Evolutionary conservation across 2,113 vertebrate species (phyloP).

Genomic region (Crotalus tigris): DNA sequence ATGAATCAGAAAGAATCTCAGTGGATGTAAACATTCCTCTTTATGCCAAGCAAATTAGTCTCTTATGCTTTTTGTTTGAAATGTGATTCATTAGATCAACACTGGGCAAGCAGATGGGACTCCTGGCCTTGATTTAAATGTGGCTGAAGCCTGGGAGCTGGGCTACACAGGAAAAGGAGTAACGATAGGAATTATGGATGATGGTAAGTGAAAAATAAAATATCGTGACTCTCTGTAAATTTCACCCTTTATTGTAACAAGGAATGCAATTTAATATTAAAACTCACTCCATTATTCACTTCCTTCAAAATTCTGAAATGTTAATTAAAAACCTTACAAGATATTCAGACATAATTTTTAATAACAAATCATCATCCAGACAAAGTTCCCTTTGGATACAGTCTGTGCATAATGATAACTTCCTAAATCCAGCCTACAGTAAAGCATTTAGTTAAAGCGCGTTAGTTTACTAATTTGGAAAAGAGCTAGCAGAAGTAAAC

Average conservation of each 20-base stretch:
- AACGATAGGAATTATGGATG: conserved; percentile 98
- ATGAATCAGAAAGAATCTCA: conserved; percentile 9
- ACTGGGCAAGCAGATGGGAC: conserved; percentile 98
- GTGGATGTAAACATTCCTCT: conserved; percentile 10
- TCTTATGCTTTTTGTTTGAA: conserved; percentile 35
- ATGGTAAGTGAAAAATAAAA: conserved; percentile 77
- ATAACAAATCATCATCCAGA: background rate
- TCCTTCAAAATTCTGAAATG: background rate
- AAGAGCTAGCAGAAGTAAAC: background rate
- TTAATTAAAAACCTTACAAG: background rate
- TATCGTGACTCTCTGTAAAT: background rate
- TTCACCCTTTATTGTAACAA: background rate
- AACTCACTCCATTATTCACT: background rate
- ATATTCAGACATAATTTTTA: background rate
- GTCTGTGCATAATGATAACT: background rate
- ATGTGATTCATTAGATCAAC: conserved; percentile 84
- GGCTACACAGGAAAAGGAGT: conserved; percentile 96
- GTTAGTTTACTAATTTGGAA: background rate
- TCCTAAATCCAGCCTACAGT: background rate
- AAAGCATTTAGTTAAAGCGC: background rate
- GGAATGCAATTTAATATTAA: background rate
- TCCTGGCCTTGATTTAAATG: conserved; percentile 95
- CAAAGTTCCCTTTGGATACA: background rate
- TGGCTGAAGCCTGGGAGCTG: conserved; percentile 96
- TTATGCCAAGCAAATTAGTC: conserved; percentile 35